Conservation (phyloP, 2,888 invertebrate genomes). For the Pomacea canaliculata region DNA sequence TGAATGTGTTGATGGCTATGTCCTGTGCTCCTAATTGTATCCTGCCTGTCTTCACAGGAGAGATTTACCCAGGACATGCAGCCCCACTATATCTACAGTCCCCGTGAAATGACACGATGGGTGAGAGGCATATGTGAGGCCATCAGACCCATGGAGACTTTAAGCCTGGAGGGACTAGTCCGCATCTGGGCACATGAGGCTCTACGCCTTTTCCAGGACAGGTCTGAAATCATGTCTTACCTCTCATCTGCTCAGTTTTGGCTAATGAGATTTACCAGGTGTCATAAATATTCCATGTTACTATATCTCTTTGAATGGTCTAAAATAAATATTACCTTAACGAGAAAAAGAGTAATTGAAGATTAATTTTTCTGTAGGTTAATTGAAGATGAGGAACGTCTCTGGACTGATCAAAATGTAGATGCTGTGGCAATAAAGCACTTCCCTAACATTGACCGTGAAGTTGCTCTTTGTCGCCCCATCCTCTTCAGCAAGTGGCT, state of each 20-base stretch:
- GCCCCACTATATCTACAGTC: constrained; percentile 99
- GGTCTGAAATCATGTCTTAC: constrained; percentile 50
- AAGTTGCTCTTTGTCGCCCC: constrained; percentile 89
- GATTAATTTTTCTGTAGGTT: constrained; percentile 70
- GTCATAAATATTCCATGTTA: too few species aligned
- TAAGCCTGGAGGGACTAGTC: constrained; percentile 93
- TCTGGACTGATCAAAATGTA: constrained; percentile 98
- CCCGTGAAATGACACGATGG: constrained; percentile 98
- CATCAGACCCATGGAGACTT: constrained; percentile 90
- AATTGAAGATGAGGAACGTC: constrained; percentile 93
- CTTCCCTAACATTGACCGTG: constrained; percentile 89
- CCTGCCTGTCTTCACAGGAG: constrained; percentile 73
- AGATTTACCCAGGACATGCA: constrained; percentile 99
- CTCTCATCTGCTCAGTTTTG: background rate
- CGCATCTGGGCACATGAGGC: constrained; percentile 99
- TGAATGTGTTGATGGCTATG: too few species aligned
- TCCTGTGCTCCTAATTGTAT: too few species aligned
- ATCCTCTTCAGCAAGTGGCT: constrained; percentile 99
- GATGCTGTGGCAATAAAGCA: constrained; percentile 84
- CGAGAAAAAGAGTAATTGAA: too few species aligned
- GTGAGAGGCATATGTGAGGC: constrained; percentile 99
- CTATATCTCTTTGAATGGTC: too few species aligned
- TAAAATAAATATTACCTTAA: too few species aligned
- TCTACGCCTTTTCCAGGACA: constrained; percentile 90
- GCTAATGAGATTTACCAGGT: too few species aligned